phyloP scores from a whole-genome alignment of 2,888 invertebrate species.

The Hydrotaea diabolus region DNA sequence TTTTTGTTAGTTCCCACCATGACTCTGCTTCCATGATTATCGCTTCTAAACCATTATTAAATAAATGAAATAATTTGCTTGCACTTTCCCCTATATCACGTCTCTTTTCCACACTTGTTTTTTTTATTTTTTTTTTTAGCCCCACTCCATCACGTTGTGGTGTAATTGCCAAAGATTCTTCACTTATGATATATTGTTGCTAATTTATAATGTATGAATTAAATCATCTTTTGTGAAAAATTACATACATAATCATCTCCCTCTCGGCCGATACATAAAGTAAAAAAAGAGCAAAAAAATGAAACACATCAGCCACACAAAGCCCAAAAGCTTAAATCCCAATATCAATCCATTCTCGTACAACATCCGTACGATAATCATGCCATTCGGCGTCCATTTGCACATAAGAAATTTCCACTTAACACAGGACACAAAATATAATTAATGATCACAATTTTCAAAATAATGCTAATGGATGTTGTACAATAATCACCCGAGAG shows the following conservation, averaged over 20 bases:
- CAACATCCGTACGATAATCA: conserved; percentile 8
- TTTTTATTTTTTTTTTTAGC: too few species aligned
- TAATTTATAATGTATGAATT: conserved; percentile 66
- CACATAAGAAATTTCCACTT: conserved; percentile 65
- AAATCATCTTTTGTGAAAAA: conserved; percentile 67
- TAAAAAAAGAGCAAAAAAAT: too few species aligned
- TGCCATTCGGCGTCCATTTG: conserved; percentile 42
- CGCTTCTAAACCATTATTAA: too few species aligned
- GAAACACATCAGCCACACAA: conserved; percentile 29
- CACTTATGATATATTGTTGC: conserved; percentile 56
- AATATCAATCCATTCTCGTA: not conserved
- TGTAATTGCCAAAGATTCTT: conserved; percentile 11
- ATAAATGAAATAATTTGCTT: not conserved
- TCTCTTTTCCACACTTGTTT: not conserved
- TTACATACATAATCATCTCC: conserved; percentile 53
- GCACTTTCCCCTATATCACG: not conserved
- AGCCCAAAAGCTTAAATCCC: conserved; percentile 11
- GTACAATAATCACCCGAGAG: conserved; percentile 60
- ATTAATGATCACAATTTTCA: conserved; percentile 66
- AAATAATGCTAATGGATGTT: conserved; percentile 67
- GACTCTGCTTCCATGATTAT: too few species aligned
- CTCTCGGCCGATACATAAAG: conserved; percentile 7
- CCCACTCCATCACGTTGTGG: too few species aligned
- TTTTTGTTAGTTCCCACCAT: too few species aligned
- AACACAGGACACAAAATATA: conserved; percentile 65